phyloP scores from a whole-genome alignment of 2,113 vertebrate species.

The Apteryx mantelli region DNA sequence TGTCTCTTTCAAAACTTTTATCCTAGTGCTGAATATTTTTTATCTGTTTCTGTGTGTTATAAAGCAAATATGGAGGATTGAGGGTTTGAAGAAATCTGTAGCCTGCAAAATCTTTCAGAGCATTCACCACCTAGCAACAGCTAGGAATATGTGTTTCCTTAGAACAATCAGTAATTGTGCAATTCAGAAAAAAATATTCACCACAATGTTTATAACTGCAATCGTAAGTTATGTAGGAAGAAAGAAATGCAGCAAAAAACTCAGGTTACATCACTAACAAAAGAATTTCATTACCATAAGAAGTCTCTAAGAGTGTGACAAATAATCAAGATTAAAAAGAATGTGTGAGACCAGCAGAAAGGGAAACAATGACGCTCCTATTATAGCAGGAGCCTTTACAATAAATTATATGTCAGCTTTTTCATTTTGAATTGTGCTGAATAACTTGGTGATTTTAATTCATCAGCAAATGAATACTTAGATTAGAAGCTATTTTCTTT shows the following conservation, averaged over 20 bases:
- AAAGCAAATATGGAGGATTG: constrained; percentile 52
- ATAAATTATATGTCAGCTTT: constrained; percentile 72
- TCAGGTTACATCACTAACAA: constrained; percentile 53
- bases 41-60: not conserved
- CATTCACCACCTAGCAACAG: constrained; percentile 73
- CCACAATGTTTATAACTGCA: constrained; percentile 41
- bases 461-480: constrained; percentile 65
- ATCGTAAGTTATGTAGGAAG: constrained; percentile 58
- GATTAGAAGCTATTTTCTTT: constrained; percentile 62
- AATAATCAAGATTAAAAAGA: constrained; percentile 72
- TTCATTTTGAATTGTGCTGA: constrained; percentile 66
- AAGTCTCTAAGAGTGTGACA: constrained; percentile 49
- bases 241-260: constrained; percentile 42
- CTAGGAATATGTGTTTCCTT: constrained; percentile 37
- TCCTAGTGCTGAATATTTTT: not conserved
- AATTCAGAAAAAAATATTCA: constrained; percentile 56
- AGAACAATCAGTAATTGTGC: constrained; percentile 68
- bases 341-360: constrained; percentile 72
- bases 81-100: constrained; percentile 39
- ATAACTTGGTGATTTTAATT: constrained; percentile 69
- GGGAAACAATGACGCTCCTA: constrained; percentile 63
- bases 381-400: constrained; percentile 62
- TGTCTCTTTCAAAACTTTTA: not conserved
- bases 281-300: constrained; percentile 69
- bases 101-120: constrained; percentile 65